Conservation (phyloP, 2,113 vertebrate species). For the Pungitius pungitius region DNA sequence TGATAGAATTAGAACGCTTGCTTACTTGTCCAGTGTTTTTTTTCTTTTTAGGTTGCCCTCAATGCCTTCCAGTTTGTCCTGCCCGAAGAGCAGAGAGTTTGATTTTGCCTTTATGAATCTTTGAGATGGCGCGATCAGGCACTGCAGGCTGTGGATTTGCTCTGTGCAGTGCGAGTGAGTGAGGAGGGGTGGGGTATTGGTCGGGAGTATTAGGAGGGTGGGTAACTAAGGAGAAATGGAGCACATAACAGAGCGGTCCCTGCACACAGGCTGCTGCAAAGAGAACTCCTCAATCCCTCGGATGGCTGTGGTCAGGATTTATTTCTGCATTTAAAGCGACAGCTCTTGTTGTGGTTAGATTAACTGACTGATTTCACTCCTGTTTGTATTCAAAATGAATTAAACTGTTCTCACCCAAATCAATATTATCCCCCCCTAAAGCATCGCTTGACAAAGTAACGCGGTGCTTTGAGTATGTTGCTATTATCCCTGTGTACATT, state of each 20-base stretch:
- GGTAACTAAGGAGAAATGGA: conserved; percentile 48
- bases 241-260: conserved; percentile 47
- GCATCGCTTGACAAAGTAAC: conserved; percentile 21
- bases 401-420: conserved; percentile 34
- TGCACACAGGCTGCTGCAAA: conserved; percentile 48
- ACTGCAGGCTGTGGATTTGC: conserved; percentile 69
- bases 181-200: conserved; percentile 53
- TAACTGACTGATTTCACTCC: conserved; percentile 28
- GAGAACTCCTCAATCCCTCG: conserved; percentile 35
- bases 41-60: conserved; percentile 8
- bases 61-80: conserved; percentile 39
- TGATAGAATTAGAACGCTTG: conserved; percentile 48
- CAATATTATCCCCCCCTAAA: conserved; percentile 25
- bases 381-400: conserved; percentile 48
- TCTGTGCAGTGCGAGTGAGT: conserved; percentile 63
- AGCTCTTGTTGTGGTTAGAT: conserved; percentile 39
- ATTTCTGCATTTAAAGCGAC: conserved; percentile 47
- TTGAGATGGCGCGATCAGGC: conserved; percentile 52
- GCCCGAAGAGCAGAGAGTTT: conserved; percentile 7
- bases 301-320: conserved; percentile 34
- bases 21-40: conserved; percentile 47
- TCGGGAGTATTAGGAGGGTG: conserved; percentile 33
- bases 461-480: conserved; percentile 36
- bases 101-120: conserved; percentile 51
- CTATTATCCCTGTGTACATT: conserved; percentile 41